Percentiles rank a stretch among this genome's conserved stretches.
These are phyloP conservation scores for Falcunculus frontatus DNA, from an alignment of 2,113 vertebrate species.

Conservation along the genomic window DNA sequence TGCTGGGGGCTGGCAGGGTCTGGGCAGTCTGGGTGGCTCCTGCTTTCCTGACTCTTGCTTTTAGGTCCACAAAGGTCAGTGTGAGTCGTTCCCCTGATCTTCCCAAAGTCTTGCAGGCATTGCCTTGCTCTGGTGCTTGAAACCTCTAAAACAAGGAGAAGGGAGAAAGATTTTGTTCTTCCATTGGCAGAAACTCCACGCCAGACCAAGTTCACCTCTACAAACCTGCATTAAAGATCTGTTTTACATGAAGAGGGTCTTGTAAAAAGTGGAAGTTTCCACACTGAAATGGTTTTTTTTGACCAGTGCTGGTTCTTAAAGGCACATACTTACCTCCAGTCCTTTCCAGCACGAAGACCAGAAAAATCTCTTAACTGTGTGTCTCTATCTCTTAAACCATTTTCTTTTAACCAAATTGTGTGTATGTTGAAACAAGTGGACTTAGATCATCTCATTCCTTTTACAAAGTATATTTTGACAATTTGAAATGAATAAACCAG, in stretches of 20 bases:
- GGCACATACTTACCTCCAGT: background rate
- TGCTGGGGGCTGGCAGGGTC: background rate
- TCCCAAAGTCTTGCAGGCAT: background rate
- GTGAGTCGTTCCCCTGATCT: fast-evolving
- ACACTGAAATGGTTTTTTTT: background rate
- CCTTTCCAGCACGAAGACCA: background rate
- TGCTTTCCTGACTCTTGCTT: background rate
- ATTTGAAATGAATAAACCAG: slow-evolving; percentile 1
- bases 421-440: background rate
- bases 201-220: background rate
- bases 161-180: background rate
- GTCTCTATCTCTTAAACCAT: background rate
- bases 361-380: background rate
- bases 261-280: background rate
- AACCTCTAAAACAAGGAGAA: background rate
- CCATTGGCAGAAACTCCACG: background rate
- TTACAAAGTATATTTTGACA: slow-evolving; percentile 3
- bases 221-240: background rate
- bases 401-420: background rate
- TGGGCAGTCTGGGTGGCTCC: background rate
- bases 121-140: background rate
- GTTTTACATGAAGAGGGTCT: background rate
- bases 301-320: background rate
- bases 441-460: slow-evolving; percentile 15
- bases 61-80: background rate